Evolutionary conservation across 2,113 vertebrate species (phyloP).

Genomic region (Bungarus multicinctus): DNA sequence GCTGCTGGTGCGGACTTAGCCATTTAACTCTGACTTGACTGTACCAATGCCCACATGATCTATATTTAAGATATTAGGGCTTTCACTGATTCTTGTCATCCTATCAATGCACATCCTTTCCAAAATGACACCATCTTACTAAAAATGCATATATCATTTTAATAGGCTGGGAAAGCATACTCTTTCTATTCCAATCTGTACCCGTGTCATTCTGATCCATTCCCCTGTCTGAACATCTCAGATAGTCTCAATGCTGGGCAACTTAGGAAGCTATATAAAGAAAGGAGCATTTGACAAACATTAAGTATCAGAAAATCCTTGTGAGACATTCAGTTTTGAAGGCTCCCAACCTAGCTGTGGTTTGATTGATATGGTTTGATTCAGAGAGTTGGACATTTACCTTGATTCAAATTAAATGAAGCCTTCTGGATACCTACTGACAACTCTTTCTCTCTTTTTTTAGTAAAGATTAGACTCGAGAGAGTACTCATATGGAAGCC

Average conservation of each 20-base stretch:
- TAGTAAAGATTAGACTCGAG: neutral
- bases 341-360: neutral
- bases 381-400: neutral
- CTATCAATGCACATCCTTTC: neutral
- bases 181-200: neutral
- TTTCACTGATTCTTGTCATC: neutral
- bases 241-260: neutral
- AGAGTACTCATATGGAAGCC: neutral
- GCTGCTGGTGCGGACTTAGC: conserved; percentile 28
- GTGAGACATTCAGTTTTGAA: neutral
- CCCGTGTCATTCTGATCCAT: neutral
- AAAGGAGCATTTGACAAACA: neutral
- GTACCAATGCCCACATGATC: neutral
- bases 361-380: neutral
- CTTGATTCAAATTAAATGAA: neutral
- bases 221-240: neutral
- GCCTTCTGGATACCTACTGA: neutral
- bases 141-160: neutral
- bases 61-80: neutral
- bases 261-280: neutral
- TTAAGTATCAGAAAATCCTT: neutral
- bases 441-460: neutral
- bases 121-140: neutral
- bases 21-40: conserved; percentile 31
- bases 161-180: neutral